These are phyloP conservation scores for Toxonevra muliebris DNA, from an alignment of 2,888 invertebrate species.

Conservation along the genomic window DNA sequence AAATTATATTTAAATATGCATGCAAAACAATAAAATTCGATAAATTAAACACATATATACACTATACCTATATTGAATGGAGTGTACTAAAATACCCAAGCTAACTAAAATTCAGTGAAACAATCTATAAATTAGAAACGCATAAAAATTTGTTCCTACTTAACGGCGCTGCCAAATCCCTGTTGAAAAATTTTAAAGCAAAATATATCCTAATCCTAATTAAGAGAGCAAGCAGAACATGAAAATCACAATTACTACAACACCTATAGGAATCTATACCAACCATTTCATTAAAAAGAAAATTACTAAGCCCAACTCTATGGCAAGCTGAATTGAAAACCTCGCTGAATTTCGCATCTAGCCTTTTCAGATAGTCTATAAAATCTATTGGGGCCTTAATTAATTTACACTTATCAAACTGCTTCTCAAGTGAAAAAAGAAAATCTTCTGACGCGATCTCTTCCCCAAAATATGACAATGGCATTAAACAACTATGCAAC, in stretches of 20 bases:
- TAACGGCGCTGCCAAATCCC: no score
- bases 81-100: no score
- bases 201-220: background rate
- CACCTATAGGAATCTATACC: background rate
- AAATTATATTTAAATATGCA: no score
- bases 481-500: constrained; percentile 12
- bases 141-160: no score
- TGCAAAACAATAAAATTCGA: no score
- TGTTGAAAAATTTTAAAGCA: no score
- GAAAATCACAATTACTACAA: background rate
- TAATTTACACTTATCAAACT: constrained; percentile 21
- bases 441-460: constrained; percentile 22
- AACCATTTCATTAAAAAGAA: background rate
- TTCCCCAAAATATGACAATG: constrained; percentile 23
- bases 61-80: no score
- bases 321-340: constrained; percentile 7
- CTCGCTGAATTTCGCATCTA: background rate
- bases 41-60: no score
- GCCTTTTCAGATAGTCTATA: background rate
- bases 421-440: constrained; percentile 23
- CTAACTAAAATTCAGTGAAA: no score
- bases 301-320: background rate
- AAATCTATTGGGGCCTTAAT: constrained; percentile 13
- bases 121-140: no score
- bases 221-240: background rate